Percentiles rank a stretch among this genome's conserved stretches.
These are phyloP conservation scores for Nothocercus nigrocapillus DNA, from an alignment of 2,113 vertebrate genomes.

Conservation along the genomic window DNA sequence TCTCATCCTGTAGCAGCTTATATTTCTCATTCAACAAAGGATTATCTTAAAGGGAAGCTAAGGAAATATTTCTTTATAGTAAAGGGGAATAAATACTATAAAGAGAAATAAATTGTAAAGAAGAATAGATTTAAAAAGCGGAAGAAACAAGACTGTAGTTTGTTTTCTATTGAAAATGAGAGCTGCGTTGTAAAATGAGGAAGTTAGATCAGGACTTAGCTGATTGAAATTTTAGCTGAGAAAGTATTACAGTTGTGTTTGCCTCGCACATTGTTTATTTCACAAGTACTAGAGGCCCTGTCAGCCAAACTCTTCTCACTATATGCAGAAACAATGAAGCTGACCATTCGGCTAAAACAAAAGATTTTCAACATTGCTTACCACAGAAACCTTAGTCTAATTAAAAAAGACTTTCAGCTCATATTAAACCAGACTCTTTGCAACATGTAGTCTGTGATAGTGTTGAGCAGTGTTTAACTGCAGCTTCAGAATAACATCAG, in stretches of 20 bases:
- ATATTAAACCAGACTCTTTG: background rate
- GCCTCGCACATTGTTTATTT: background rate
- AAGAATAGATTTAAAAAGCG: background rate
- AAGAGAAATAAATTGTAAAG: background rate
- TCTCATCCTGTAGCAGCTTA: background rate
- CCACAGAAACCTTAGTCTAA: background rate
- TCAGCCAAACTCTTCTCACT: background rate
- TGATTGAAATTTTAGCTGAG: background rate
- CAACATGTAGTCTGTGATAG: background rate
- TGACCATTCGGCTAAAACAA: background rate
- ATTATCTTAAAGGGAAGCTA: background rate
- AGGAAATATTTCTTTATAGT: background rate
- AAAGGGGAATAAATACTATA: background rate
- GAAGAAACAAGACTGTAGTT: background rate
- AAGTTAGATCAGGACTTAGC: background rate
- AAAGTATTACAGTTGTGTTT: background rate
- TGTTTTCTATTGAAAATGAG: background rate
- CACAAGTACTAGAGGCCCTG: background rate
- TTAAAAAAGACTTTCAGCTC: background rate
- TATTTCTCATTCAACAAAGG: background rate
- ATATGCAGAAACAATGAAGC: background rate
- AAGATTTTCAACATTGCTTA: background rate
- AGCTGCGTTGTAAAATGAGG: background rate
- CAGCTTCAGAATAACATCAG: background rate
- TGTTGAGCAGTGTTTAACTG: background rate